Conservation (phyloP, 2,797 vertebrate species). For the Psittacula derbiana region DNA sequence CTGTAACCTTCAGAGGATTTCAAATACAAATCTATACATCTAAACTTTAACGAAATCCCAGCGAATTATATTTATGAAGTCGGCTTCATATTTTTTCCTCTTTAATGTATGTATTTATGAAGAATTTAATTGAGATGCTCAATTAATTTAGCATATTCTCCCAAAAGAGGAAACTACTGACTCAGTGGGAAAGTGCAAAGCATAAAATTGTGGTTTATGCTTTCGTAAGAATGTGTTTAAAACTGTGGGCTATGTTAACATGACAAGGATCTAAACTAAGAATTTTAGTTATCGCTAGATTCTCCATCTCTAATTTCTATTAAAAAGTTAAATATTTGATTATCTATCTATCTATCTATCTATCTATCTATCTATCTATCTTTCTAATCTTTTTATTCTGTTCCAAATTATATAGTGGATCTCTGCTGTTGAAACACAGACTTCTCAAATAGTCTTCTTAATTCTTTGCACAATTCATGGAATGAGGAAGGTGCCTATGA, state of each 20-base stretch:
- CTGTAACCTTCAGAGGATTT: conserved; percentile 78
- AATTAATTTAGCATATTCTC: conserved; percentile 64
- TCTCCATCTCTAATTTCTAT: conserved; percentile 16
- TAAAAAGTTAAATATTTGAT: conserved; percentile 40
- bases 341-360: background rate
- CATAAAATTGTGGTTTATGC: conserved; percentile 56
- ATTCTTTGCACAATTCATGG: background rate
- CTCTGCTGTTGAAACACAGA: background rate
- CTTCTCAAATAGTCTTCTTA: background rate
- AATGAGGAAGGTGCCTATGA: accelerated
- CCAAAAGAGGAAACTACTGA: conserved; percentile 65
- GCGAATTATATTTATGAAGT: conserved; percentile 69
- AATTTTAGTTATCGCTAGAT: conserved; percentile 47
- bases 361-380: background rate
- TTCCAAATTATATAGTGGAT: background rate
- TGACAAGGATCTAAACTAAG: conserved; percentile 12
- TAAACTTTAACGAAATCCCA: conserved; percentile 72
- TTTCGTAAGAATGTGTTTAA: conserved; percentile 58
- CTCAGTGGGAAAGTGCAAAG: conserved; percentile 54
- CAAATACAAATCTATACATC: conserved; percentile 72
- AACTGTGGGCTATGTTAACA: conserved; percentile 14
- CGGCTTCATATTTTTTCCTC: conserved; percentile 44
- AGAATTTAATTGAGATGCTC: conserved; percentile 60
- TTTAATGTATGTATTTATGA: conserved; percentile 45
- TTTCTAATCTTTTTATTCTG: background rate